A percentile compares a stretch with the other conserved stretches of the same genome.
phyloP scores from a whole-genome alignment of 2,113 vertebrate species.

The Poecile atricapillus region DNA sequence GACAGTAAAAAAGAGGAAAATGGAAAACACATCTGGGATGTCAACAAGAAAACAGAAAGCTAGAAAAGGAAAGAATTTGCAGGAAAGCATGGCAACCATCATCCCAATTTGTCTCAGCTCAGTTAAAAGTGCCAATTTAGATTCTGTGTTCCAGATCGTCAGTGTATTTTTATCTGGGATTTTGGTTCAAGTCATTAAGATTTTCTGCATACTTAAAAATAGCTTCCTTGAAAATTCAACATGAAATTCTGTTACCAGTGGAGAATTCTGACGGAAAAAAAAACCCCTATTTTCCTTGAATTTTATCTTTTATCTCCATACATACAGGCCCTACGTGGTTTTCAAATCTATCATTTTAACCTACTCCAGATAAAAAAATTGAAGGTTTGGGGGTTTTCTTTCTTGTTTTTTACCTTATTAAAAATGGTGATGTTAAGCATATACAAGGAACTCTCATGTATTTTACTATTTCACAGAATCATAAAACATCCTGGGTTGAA shows the following conservation, averaged over 20 bases:
- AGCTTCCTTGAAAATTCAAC: constrained; percentile 48
- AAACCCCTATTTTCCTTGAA: not conserved
- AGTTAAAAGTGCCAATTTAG: constrained; percentile 55
- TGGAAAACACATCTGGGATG: not conserved
- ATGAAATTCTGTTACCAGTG: constrained; percentile 38
- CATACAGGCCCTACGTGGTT: not conserved
- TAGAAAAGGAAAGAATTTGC: constrained; percentile 7
- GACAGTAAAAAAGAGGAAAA: not conserved
- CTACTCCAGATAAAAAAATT: not conserved
- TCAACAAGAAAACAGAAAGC: constrained; percentile 19
- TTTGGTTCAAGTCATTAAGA: constrained; percentile 66
- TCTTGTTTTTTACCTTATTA: not conserved
- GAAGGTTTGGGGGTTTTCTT: not conserved
- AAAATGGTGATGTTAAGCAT: not conserved
- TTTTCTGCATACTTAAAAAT: constrained; percentile 65
- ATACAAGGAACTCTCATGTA: not conserved
- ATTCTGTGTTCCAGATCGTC: constrained; percentile 62
- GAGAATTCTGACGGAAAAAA: constrained; percentile 7
- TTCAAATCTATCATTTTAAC: not conserved
- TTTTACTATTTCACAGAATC: not conserved
- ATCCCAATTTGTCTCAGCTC: constrained; percentile 51
- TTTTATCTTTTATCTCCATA: not conserved
- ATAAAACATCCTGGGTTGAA: not conserved
- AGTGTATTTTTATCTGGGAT: constrained; percentile 65
- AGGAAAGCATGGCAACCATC: constrained; percentile 55